A percentile compares a stretch with the other conserved stretches of the same genome.
These are phyloP conservation scores for Venustaconcha ellipsiformis DNA, from an alignment of 1,140 invertebrate genomes.

Conservation along the genomic window DNA sequence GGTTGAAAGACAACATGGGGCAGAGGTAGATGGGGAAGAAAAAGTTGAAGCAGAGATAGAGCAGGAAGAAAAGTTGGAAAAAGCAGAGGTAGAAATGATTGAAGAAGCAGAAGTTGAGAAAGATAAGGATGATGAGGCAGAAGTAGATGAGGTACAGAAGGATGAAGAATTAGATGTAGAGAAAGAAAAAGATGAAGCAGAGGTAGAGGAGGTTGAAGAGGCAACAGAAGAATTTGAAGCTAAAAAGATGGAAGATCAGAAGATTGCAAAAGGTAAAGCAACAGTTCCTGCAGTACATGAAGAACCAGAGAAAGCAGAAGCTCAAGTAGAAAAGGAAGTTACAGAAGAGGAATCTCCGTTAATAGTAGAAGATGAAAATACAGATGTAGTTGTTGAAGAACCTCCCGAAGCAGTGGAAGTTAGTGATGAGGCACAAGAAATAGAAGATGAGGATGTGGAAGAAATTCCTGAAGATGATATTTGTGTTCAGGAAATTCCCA, in stretches of 20 bases:
- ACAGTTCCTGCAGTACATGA: constrained; percentile 17
- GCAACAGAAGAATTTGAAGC: not conserved
- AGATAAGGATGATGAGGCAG: constrained; percentile 19
- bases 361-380: constrained; percentile 15
- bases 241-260: constrained; percentile 5
- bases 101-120: not conserved
- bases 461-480: constrained; percentile 9
- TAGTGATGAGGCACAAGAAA: not conserved
- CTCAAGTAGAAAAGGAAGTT: constrained; percentile 17
- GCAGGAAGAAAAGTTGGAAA: not conserved
- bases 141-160: constrained; percentile 9
- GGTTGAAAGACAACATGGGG: not conserved
- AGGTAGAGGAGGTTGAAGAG: constrained; percentile 19
- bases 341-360: not conserved
- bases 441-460: constrained; percentile 8
- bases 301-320: constrained; percentile 22
- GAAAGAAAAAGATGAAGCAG: constrained; percentile 8
- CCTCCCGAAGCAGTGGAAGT: constrained; percentile 5
- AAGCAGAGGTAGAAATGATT: not conserved
- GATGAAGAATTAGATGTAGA: constrained; percentile 18
- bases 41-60: constrained; percentile 13
- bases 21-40: constrained; percentile 4
- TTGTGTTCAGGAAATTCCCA: constrained; percentile 6
- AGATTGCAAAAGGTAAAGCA: constrained; percentile 12
- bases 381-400: constrained; percentile 6